phyloP scores from a whole-genome alignment of 2,113 vertebrate genomes.

The Genyomyrus donnyi region DNA sequence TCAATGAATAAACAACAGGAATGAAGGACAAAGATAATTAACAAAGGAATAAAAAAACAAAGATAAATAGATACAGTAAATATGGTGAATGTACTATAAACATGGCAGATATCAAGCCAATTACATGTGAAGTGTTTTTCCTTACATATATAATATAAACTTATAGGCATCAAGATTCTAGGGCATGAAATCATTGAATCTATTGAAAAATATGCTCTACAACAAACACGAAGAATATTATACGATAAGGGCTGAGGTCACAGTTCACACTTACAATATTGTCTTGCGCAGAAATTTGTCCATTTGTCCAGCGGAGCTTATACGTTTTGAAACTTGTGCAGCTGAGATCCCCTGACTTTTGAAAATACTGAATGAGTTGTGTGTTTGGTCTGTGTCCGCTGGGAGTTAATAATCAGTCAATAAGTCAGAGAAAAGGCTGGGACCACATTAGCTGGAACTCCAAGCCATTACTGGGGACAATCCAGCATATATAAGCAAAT shows the following conservation, averaged over 20 bases:
- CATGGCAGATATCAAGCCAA: not conserved
- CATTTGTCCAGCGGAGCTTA: not conserved
- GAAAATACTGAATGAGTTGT: not conserved
- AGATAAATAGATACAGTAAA: not conserved
- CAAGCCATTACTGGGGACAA: not conserved
- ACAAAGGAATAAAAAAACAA: not conserved
- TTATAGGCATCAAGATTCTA: not conserved
- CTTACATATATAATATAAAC: not conserved
- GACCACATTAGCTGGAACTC: not conserved
- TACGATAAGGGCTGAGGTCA: not conserved
- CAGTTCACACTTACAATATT: not conserved
- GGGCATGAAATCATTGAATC: not conserved
- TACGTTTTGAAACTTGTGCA: not conserved
- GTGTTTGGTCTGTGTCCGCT: not conserved
- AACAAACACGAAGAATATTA: not conserved
- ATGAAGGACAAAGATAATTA: slow-evolving; percentile 7
- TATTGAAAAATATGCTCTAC: not conserved
- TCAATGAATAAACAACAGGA: not conserved
- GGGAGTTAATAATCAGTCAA: not conserved
- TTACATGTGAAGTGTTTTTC: not conserved
- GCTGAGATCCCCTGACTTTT: not conserved
- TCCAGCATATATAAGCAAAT: not conserved
- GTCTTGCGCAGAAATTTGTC: not conserved
- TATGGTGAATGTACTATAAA: not conserved
- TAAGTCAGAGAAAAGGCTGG: not conserved